phyloP scores from a whole-genome alignment of 92 coral and sea anemone species.

The Virgularia gustaviana region DNA sequence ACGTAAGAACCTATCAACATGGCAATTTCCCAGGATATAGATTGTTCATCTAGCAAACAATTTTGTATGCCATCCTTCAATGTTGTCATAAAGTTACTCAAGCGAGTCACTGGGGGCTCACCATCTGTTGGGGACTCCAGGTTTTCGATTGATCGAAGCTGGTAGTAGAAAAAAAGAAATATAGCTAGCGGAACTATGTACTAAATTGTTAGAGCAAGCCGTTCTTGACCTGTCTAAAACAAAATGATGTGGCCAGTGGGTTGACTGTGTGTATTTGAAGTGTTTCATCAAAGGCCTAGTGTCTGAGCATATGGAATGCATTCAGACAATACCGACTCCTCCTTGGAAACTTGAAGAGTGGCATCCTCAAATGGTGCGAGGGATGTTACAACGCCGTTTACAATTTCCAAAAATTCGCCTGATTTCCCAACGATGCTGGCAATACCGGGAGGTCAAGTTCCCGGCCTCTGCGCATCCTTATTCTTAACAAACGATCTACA shows the following conservation, averaged over 20 bases:
- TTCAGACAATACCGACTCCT: conserved; percentile 5
- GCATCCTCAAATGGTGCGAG: conserved; percentile 22
- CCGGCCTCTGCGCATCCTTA: not conserved
- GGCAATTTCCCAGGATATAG: not conserved
- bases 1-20: too few species aligned
- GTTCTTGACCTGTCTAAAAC: not conserved
- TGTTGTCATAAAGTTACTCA: not conserved
- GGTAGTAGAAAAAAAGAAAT: not conserved
- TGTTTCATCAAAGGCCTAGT: not conserved
- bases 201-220: not conserved
- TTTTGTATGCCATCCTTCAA: conserved; percentile 6
- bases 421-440: conserved; percentile 26
- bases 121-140: not conserved
- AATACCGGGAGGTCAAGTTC: conserved; percentile 14
- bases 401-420: conserved; percentile 13
- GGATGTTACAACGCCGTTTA: conserved; percentile 4
- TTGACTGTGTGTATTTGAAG: not conserved
- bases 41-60: not conserved
- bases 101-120: conserved; percentile 8
- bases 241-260: not conserved
- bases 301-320: conserved; percentile 21
- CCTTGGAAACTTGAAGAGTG: conserved; percentile 14
- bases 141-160: conserved; percentile 13
- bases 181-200: not conserved
- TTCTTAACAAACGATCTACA: conserved; percentile 4